Percentiles rank a stretch among this genome's conserved stretches.
Conservation (phyloP, 2,797 vertebrate species). For the Vireo griseus region DNA sequence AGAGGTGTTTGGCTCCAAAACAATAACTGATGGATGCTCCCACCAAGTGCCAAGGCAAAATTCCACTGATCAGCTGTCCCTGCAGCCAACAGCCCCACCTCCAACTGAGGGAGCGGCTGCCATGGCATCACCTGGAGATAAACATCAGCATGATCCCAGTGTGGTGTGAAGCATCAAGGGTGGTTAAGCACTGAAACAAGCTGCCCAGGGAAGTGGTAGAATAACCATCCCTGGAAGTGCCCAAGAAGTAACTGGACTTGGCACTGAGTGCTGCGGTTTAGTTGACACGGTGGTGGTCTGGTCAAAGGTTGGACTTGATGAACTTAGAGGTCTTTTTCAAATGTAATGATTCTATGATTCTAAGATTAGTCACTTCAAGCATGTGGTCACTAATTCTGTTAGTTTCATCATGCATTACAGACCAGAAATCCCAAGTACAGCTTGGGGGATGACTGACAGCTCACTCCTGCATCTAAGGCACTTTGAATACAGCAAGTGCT, state of each 20-base stretch:
- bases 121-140: background rate
- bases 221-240: background rate
- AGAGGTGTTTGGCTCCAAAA: background rate
- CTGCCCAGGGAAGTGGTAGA: background rate
- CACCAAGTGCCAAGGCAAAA: background rate
- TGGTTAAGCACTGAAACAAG: background rate
- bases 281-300: background rate
- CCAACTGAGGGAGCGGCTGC: background rate
- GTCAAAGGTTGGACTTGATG: background rate
- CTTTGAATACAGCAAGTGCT: background rate
- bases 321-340: background rate
- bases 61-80: background rate
- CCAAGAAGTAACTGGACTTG: background rate
- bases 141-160: background rate
- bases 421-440: background rate
- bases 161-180: background rate
- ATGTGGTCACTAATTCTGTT: background rate
- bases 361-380: background rate
- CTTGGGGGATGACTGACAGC: background rate
- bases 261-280: background rate
- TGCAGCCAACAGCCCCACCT: background rate
- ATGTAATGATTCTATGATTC: background rate
- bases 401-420: background rate
- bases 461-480: background rate
- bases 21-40: background rate